phyloP scores from a whole-genome alignment of 2,888 invertebrate species.

The Pimpla rufipes region DNA sequence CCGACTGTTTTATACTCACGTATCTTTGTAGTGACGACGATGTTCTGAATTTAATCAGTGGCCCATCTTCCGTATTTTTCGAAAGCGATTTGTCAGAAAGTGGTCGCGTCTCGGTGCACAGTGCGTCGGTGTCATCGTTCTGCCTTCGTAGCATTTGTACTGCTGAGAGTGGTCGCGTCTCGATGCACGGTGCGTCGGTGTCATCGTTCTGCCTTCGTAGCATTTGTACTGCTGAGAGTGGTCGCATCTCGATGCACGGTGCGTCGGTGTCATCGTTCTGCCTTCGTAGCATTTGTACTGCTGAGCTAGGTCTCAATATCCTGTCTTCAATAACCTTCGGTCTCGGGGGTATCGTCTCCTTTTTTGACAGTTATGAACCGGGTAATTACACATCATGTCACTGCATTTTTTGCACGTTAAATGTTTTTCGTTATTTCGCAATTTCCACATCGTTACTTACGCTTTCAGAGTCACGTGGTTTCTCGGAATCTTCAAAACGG shows the following conservation, averaged over 20 bases:
- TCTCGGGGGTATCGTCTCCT: neutral
- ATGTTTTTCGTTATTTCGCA: conserved; percentile 9
- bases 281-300: conserved; percentile 1
- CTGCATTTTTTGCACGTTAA: conserved; percentile 5
- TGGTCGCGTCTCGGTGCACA: too few species aligned
- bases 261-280: too few species aligned
- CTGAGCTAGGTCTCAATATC: conserved; percentile 9
- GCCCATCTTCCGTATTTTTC: conserved; percentile 1
- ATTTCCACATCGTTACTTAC: conserved; percentile 5
- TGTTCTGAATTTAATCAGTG: conserved; percentile 8
- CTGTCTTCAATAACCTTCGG: conserved; percentile 8
- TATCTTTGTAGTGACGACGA: neutral
- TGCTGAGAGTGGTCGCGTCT: too few species aligned
- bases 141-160: too few species aligned
- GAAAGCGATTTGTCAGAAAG: too few species aligned
- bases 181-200: too few species aligned
- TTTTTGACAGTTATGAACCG: conserved; percentile 4
- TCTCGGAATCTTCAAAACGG: conserved; percentile 6
- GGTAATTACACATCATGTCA: conserved; percentile 8
- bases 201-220: too few species aligned
- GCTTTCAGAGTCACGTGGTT: conserved; percentile 1
- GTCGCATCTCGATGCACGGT: conserved; percentile 2
- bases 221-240: too few species aligned
- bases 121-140: too few species aligned
- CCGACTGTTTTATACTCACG: conserved; percentile 12